Conservation (phyloP, 2,113 vertebrate genomes). For the Chaetura pelagica region DNA sequence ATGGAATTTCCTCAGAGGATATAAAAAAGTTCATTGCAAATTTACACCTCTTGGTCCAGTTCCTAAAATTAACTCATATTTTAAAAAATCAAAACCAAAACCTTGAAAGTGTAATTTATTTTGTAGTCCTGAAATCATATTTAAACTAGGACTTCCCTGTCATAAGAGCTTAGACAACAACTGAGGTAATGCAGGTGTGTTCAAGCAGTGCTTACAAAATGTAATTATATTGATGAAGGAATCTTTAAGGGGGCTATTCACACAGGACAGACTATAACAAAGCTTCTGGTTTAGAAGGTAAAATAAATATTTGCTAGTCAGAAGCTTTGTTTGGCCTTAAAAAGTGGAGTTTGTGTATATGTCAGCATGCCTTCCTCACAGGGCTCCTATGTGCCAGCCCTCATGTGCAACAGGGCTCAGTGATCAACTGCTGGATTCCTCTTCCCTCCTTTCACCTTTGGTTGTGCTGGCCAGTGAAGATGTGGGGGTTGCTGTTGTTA, state of each 20-base stretch:
- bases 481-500: background rate
- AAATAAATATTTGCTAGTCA: background rate
- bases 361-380: background rate
- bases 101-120: background rate
- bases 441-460: background rate
- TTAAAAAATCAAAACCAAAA: background rate
- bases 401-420: accelerated
- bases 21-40: background rate
- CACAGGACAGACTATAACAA: background rate
- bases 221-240: background rate
- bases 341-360: background rate
- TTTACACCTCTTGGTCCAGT: background rate
- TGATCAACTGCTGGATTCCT: background rate
- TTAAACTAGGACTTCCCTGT: background rate
- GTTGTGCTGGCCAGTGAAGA: background rate
- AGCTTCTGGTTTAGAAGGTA: background rate
- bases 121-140: background rate
- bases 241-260: background rate
- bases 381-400: background rate
- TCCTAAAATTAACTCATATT: background rate
- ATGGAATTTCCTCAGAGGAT: background rate
- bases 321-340: background rate
- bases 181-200: background rate
- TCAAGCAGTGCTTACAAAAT: background rate
- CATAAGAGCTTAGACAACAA: background rate